Base-by-base conservation (phyloP, 2,797 vertebrate genomes). In the Heterohyrax brucei region DNA sequence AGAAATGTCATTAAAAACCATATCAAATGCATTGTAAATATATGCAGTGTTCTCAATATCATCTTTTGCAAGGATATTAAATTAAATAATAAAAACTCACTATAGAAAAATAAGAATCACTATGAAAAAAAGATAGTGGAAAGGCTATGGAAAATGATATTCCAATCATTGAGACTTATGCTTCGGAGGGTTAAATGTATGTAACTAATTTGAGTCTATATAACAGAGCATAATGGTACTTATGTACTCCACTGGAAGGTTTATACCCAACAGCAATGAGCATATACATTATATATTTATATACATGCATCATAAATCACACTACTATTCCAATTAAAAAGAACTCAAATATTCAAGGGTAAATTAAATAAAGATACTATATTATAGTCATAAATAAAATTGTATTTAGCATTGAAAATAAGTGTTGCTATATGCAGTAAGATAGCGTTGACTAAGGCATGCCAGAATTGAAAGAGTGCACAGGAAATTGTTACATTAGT, bases 351-450 rank as follows among this genome's bases (percentile, higher is more conserved):
- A 48, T 9, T 72, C 66, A 84, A 18, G 10, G 53, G 22, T 21
- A 80, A 76, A 62, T 70, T 88, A 14, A 3, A 62, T 62, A 88
- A 88, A 76, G 46, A 0, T 9, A 79, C 50, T 30, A 5, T 2
- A 61, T 73, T 75, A 16, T 24, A 62, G 28, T 89, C 76, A 44
- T 21, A 62, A 78, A 48, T 81, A 62, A 33, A 62, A 81, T 94
- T 79, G 66, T 72, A 75, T 62, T 64, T 81, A 64, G 30, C 22
- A 53, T 61, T n/a, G 5, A 56, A 89, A 86, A 82, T 95, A 89
- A 86, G 53, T 78, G 72, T 61, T 68, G 66, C 26, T 59, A 48
- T 6, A 72, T 81, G 9, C 30, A 66, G 62, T 9, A 75, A 13
- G 18, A 76, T 12, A 81, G 9, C 24, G 1, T 89, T 86, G 22